A percentile compares a stretch with the other conserved stretches of the same genome.
These are phyloP conservation scores for Coregonus ussuriensis DNA, from an alignment of 2,797 vertebrate species.

Conservation along the genomic window DNA sequence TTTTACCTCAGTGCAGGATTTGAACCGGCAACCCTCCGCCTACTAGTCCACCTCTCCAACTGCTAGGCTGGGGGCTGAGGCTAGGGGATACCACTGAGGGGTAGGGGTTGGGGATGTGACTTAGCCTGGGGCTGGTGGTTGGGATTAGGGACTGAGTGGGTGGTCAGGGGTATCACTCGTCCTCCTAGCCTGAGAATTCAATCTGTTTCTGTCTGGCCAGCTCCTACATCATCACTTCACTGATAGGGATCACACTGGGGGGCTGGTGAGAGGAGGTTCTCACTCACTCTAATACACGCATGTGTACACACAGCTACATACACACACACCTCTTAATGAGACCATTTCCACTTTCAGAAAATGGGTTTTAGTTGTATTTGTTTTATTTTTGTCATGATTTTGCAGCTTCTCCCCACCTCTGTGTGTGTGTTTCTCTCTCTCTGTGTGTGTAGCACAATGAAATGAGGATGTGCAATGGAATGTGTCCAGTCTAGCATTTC, in stretches of 20 bases:
- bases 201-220: constrained; percentile 60
- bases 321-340: neutral
- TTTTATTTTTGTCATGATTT: neutral
- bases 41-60: no score
- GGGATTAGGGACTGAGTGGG: constrained; percentile 52
- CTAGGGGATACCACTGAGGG: constrained; percentile 14
- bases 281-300: constrained; percentile 1
- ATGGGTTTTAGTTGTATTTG: neutral
- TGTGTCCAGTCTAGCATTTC: constrained; percentile 64
- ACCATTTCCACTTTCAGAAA: neutral
- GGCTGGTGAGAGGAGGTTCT: constrained; percentile 33
- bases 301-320: neutral
- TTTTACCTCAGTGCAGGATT: no score
- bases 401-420: neutral
- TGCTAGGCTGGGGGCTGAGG: constrained; percentile 16
- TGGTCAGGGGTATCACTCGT: constrained; percentile 70
- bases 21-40: no score
- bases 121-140: constrained; percentile 14
- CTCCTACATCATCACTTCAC: constrained; percentile 66
- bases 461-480: constrained; percentile 55
- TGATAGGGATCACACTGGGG: constrained; percentile 62
- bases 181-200: constrained; percentile 70
- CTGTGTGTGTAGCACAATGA: constrained; percentile 42
- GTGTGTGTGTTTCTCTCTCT: constrained; percentile 20
- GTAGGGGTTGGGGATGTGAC: neutral